These are phyloP conservation scores for Marasmarcha lunaedactyla DNA, from an alignment of 2,888 invertebrate species.

Conservation along the genomic window DNA sequence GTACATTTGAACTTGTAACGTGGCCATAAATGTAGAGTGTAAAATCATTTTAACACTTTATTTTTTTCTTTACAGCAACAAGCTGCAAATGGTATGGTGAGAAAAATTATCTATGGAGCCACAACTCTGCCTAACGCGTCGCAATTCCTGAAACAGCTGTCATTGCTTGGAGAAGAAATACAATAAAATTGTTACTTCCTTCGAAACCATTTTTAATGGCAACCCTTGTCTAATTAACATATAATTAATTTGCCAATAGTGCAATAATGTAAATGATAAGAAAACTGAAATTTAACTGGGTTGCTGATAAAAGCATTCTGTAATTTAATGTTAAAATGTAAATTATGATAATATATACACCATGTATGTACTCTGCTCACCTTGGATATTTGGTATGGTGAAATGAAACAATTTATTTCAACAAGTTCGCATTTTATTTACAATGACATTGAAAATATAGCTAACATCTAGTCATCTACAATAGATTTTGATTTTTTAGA, in stretches of 20 bases:
- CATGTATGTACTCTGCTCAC: slow-evolving; percentile 24
- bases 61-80: slow-evolving; percentile 69
- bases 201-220: too few species aligned
- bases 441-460: slow-evolving; percentile 70
- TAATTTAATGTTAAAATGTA: too few species aligned
- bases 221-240: too few species aligned
- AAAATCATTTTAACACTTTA: too few species aligned
- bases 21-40: too few species aligned
- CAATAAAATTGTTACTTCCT: slow-evolving; percentile 66
- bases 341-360: slow-evolving; percentile 15
- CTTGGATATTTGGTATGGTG: slow-evolving; percentile 4
- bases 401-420: slow-evolving; percentile 49
- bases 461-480: slow-evolving; percentile 67
- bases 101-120: slow-evolving; percentile 94
- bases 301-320: too few species aligned
- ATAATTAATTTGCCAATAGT: too few species aligned
- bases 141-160: slow-evolving; percentile 93
- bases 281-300: too few species aligned
- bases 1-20: too few species aligned
- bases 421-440: slow-evolving; percentile 73
- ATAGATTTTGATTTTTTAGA: slow-evolving; percentile 68
- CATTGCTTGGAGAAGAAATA: slow-evolving; percentile 82
- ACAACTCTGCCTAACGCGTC: slow-evolving; percentile 94
- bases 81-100: slow-evolving; percentile 73
- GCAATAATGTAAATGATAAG: too few species aligned